Evolutionary conservation across 2,797 vertebrate species (phyloP).

Genomic region (Myioborus melanocephalus): DNA sequence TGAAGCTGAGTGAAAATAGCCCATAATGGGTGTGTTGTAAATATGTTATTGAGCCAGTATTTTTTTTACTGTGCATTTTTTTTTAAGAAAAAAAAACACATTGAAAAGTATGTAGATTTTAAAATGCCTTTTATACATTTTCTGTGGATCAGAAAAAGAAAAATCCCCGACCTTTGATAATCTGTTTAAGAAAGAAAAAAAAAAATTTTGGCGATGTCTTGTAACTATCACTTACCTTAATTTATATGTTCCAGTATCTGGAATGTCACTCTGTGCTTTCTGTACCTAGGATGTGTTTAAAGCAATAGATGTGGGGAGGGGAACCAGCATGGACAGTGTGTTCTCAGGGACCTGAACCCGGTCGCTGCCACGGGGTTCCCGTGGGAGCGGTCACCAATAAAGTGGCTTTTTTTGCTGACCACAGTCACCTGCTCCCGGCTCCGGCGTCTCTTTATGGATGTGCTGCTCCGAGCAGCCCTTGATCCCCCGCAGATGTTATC

Average conservation of each 20-base stretch:
- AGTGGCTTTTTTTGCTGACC: conserved; percentile 86
- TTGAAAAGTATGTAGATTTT: conserved; percentile 66
- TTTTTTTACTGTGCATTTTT: conserved; percentile 86
- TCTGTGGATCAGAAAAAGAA: conserved; percentile 82
- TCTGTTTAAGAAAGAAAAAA: conserved; percentile 67
- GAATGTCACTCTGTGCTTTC: conserved; percentile 70
- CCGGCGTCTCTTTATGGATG: conserved; percentile 7
- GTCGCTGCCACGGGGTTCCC: conserved; percentile 79
- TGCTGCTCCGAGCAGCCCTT: not conserved
- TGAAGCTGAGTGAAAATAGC: conserved; percentile 76
- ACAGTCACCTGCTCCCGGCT: conserved; percentile 36
- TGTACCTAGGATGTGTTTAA: conserved; percentile 50
- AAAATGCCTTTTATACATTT: conserved; percentile 69
- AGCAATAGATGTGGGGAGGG: conserved; percentile 43
- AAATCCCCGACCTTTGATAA: conserved; percentile 62
- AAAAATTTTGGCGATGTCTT: conserved; percentile 56
- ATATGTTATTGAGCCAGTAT: conserved; percentile 87
- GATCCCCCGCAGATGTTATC: not conserved
- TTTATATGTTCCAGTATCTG: conserved; percentile 91
- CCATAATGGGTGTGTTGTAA: conserved; percentile 94
- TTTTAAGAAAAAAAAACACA: not conserved
- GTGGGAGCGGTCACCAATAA: conserved; percentile 86
- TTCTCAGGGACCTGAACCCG: conserved; percentile 91
- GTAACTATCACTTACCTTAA: conserved; percentile 76
- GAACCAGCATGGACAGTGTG: conserved; percentile 73